phyloP scores from a whole-genome alignment of 2,888 invertebrate species.

The Heterodera filipjevi region DNA sequence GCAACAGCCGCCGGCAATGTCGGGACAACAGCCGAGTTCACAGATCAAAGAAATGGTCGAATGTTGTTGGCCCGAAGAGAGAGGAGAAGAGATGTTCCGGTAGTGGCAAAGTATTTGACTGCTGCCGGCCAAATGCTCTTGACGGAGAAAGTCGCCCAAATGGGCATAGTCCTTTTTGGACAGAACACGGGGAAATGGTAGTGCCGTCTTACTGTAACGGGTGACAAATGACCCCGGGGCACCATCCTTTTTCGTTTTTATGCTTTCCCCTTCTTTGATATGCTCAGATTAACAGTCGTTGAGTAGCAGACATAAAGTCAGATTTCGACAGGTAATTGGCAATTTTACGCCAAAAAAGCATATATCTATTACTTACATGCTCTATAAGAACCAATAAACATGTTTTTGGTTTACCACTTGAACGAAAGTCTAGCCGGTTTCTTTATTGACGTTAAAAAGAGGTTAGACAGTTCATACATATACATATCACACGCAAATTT shows the following conservation, averaged over 20 bases:
- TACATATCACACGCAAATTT: too few species aligned
- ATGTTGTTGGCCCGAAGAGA: not conserved
- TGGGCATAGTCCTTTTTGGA: constrained; percentile 19
- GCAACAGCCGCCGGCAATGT: constrained; percentile 23
- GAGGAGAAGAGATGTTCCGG: not conserved
- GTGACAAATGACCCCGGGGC: not conserved
- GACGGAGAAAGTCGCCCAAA: constrained; percentile 24
- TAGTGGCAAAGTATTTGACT: constrained; percentile 27
- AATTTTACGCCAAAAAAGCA: too few species aligned
- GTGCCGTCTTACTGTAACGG: not conserved
- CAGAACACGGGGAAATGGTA: constrained; percentile 3
- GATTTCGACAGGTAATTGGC: too few species aligned
- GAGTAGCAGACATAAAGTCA: too few species aligned
- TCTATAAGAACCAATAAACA: too few species aligned
- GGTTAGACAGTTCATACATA: too few species aligned
- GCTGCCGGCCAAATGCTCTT: constrained; percentile 28
- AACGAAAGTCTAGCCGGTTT: too few species aligned
- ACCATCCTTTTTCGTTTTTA: not conserved
- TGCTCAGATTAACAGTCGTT: not conserved
- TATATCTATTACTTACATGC: too few species aligned
- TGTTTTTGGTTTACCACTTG: too few species aligned
- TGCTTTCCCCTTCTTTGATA: not conserved
- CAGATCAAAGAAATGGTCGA: constrained; percentile 20
- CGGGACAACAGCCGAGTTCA: constrained; percentile 25
- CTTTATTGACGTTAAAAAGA: too few species aligned